Evolutionary conservation across 2,113 vertebrate species (phyloP).

Genomic region (Xiphophorus couchianus): DNA sequence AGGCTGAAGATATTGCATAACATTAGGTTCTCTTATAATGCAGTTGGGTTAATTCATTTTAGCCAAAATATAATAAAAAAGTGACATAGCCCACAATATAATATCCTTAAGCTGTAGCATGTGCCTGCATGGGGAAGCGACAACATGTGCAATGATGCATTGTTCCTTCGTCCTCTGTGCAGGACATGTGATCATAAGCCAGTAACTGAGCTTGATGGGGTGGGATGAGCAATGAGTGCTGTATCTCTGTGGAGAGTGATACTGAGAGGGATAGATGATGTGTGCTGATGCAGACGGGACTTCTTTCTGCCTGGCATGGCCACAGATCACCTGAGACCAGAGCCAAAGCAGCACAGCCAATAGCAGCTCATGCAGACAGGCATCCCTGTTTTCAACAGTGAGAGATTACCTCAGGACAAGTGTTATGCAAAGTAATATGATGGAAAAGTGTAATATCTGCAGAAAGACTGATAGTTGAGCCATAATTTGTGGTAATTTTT

Average conservation of each 20-base stretch:
- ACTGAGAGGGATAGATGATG: constrained; percentile 63
- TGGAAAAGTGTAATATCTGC: constrained; percentile 27
- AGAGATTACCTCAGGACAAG: constrained; percentile 21
- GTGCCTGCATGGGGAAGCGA: constrained; percentile 24
- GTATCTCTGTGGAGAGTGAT: constrained; percentile 46
- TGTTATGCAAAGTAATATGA: constrained; percentile 20
- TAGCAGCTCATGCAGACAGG: constrained; percentile 39
- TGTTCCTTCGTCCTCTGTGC: constrained; percentile 54
- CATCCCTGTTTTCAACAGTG: constrained; percentile 37
- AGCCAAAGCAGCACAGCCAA: constrained; percentile 25
- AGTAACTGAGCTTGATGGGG: constrained; percentile 70
- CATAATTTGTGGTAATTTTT: constrained; percentile 9
- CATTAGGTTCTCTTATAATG: neutral
- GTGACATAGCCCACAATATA: neutral
- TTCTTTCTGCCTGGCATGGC: constrained; percentile 43
- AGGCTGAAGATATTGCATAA: too few species aligned
- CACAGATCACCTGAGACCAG: constrained; percentile 68
- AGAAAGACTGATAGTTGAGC: constrained; percentile 25
- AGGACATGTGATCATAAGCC: constrained; percentile 76
- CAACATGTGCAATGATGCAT: constrained; percentile 56
- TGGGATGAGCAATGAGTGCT: constrained; percentile 67
- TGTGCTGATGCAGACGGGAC: constrained; percentile 51
- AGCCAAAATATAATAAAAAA: neutral
- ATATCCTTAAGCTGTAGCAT: neutral
- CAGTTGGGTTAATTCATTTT: neutral